Conservation (phyloP, 1,140 invertebrate genomes). For the Oryctes rhinoceros region DNA sequence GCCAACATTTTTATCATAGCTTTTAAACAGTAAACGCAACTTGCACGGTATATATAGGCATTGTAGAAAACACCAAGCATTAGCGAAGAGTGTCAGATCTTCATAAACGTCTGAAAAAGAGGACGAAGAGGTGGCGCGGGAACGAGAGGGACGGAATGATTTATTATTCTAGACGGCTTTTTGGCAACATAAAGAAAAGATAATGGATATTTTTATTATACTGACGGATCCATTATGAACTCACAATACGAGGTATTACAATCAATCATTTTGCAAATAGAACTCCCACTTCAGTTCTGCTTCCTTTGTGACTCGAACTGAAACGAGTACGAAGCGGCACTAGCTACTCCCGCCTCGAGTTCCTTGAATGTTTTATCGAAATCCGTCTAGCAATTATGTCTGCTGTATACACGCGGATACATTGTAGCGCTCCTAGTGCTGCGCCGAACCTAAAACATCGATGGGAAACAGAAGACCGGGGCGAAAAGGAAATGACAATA, state of each 20-base stretch:
- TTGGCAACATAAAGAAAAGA: constrained; percentile 52
- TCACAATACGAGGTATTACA: constrained; percentile 48
- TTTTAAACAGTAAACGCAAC: no score
- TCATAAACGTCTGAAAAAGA: constrained; percentile 52
- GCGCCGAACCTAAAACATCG: not conserved
- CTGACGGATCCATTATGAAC: constrained; percentile 55
- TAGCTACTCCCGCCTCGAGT: not conserved
- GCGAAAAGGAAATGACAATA: not conserved
- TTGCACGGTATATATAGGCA: no score
- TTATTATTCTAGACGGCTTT: constrained; percentile 52
- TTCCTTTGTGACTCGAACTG: not conserved
- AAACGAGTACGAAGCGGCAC: not conserved
- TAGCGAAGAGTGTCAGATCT: constrained; percentile 53
- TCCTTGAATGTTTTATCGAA: constrained; percentile 9
- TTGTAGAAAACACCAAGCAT: constrained; percentile 36
- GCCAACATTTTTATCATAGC: no score
- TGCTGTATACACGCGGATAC: not conserved
- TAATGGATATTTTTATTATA: constrained; percentile 56
- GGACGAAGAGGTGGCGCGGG: not conserved
- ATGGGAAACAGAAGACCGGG: not conserved
- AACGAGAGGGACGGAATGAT: constrained; percentile 50
- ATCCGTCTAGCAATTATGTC: constrained; percentile 2
- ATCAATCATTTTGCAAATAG: constrained; percentile 47
- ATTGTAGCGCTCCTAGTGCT: not conserved
- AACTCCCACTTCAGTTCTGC: not conserved